Evolutionary conservation across 1,140 invertebrate genomes (phyloP), one percentile per base, ranked within the genome.

Genomic region (Pseudomyrmex flavicornis): DNA sequence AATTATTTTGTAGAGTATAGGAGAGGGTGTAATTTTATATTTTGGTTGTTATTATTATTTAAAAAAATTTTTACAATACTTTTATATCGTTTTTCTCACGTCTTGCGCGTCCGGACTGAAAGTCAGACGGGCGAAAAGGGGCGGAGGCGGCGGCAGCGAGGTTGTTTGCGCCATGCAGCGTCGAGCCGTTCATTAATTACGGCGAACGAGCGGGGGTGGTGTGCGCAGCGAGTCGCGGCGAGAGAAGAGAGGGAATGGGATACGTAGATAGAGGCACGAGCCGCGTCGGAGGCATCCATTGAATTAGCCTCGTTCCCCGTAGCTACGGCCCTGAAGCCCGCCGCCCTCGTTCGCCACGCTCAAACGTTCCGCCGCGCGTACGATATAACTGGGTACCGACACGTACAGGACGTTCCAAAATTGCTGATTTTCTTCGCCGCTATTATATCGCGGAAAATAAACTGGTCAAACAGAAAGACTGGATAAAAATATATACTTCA

Each of bases 281-380:
- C 83, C 75, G 77, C 84, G 84, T 84, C 80, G 83, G 84, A 86
- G 56, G 85, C 82, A 75, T 84, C 82, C 80, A 84, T 88, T 84
- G 86, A 86, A 88, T 88, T 88, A 84, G 80, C 85, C 80, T 75
- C 82, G 74, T 88, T 88, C 75, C 82, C 77, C 63, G 65, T 84
- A 56, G 68, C 52, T 80, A 68, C 59, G 74, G 83, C 72, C 77
- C 58, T 82, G 84, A 63, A 77, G 63, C 73, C 63, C 74, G 56
- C 73, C 85, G 59, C 82, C 85, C 82, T 75, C 70, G 66, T 72
- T 68, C 84, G 72, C 62, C 83, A 79, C 70, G 79, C 72, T 80
- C 58, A 88, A 86, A 83, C 74, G 63, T 73, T 80, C 59, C 85
- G 82, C 85, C 80, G 69, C 79, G 76, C 73, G 65, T 58, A n/a